Percentiles rank a stretch among this genome's conserved stretches.
Evolutionary conservation across 2,888 invertebrate genomes (phyloP).

Genomic region (Brachyopa scutellaris): DNA sequence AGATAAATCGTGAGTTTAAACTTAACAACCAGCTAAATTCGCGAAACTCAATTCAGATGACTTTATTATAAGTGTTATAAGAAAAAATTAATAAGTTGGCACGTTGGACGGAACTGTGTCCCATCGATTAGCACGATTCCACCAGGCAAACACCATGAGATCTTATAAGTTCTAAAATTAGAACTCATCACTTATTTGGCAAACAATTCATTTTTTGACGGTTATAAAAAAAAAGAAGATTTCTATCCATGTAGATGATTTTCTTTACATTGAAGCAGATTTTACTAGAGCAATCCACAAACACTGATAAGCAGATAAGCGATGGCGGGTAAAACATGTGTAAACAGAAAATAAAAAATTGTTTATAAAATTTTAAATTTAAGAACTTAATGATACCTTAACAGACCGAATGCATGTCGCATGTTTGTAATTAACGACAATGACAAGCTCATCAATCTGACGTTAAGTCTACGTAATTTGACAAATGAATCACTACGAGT

Average conservation of each 20-base stretch:
- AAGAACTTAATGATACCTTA: not conserved
- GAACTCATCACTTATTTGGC: constrained; percentile 1
- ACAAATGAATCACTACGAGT: constrained; percentile 12
- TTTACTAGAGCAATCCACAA: constrained; percentile 1
- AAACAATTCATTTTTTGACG: not conserved
- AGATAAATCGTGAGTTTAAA: constrained; percentile 14
- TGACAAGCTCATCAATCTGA: constrained; percentile 7
- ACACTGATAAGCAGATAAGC: constrained; percentile 9
- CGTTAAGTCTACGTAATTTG: constrained; percentile 1
- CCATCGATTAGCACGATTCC: constrained; percentile 35
- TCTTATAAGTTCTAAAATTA: constrained; percentile 25
- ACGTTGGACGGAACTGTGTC: constrained; percentile 14
- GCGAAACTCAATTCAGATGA: constrained; percentile 29
- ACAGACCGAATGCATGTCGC: not conserved
- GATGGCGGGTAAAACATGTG: not conserved
- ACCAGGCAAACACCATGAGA: constrained; percentile 26
- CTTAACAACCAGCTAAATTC: constrained; percentile 12
- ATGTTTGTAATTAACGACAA: constrained; percentile 24
- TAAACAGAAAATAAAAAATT: not conserved
- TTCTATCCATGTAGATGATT: not conserved
- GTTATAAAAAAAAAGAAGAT: not conserved
- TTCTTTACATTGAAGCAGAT: not conserved
- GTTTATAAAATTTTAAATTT: constrained; percentile 7
- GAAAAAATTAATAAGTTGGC: constrained; percentile 29
- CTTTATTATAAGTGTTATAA: constrained; percentile 14